Base-by-base conservation (phyloP, 2,888 invertebrate species). In the Cryptus viduatorius region DNA sequence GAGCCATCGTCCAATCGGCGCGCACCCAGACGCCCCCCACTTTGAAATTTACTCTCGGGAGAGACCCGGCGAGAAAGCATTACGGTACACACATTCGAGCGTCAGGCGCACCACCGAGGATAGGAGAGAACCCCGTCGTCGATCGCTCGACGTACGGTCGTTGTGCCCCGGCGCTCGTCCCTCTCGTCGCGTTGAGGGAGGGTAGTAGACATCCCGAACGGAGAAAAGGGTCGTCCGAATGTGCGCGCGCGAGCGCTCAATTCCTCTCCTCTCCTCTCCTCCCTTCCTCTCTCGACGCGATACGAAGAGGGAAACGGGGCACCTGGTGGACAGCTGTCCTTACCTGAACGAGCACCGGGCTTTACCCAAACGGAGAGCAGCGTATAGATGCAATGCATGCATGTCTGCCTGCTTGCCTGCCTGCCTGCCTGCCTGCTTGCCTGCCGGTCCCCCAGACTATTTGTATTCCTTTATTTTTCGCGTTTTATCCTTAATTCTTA, bases 291-390 rank as follows among this genome's bases (percentile, higher is more conserved):
- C 69, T 64, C n/a, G n/a, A n/a, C n/a, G n/a, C 69, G 29, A 44
- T 31, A 24, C 56, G 65, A 79, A 75, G 81, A 84, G 86, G 83
- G 85, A 79, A 85, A 85, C 76, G 80, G 84, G 91, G 91, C 93
- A 93, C 92, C 93, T 93, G 93, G 92, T 92, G 91, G 90, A 91
- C 92, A 92, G 92, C 92, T 92, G 92, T 92, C 90, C 90, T 92
- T 92, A 92, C 92, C 91, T 91, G 91, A 84, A 86, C 86, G 87
- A 86, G 89, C 91, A 91, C 91, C 91, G 88, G 91, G 91, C 90
- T 91, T 88, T 90, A 87, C 88, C 85, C 81, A 82, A 76, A 76
- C 83, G 82, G 79, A 73, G 79, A 85, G 65, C 50, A 24, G 78
- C 31, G 29, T 46, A 71, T 72, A 31, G 31, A 42, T 64, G 29